These are phyloP conservation scores for Drosophila maculinotata DNA, from an alignment of 2,888 invertebrate species.

Conservation along the genomic window DNA sequence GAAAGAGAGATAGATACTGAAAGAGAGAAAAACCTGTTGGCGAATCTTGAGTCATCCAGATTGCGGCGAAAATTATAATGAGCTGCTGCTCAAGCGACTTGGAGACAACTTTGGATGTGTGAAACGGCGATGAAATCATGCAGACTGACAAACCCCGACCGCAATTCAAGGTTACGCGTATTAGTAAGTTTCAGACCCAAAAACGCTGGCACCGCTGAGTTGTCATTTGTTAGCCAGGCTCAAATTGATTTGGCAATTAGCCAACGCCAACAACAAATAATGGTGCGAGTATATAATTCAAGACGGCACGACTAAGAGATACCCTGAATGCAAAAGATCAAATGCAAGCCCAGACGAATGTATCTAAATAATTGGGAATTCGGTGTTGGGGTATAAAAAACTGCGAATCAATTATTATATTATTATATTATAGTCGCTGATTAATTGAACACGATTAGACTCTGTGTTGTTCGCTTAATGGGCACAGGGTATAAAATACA, in stretches of 20 bases:
- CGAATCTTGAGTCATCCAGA: slow-evolving; percentile 63
- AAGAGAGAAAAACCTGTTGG: slow-evolving; percentile 59
- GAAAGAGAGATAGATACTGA: slow-evolving; percentile 3
- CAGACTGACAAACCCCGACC: slow-evolving; percentile 45
- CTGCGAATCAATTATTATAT: no score
- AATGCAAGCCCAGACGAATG: no score
- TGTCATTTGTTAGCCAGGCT: slow-evolving; percentile 46
- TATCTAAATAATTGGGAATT: no score
- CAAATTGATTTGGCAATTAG: slow-evolving; percentile 59
- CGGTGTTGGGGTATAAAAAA: no score
- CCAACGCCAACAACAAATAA: slow-evolving; percentile 26
- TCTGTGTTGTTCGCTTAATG: not conserved
- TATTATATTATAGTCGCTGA: no score
- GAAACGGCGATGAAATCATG: slow-evolving; percentile 71
- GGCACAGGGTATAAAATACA: slow-evolving; percentile 39
- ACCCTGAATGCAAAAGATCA: no score
- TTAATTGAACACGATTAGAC: not conserved
- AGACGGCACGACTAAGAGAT: not conserved
- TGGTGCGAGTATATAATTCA: not conserved
- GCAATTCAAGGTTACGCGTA: slow-evolving; percentile 65
- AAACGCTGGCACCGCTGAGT: slow-evolving; percentile 16
- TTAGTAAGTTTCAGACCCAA: slow-evolving; percentile 45
- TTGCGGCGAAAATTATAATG: slow-evolving; percentile 74
- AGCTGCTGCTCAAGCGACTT: slow-evolving; percentile 34
- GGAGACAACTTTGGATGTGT: slow-evolving; percentile 55